These are phyloP conservation scores for Trachurus trachurus DNA, from an alignment of 2,797 vertebrate genomes.

Conservation along the genomic window DNA sequence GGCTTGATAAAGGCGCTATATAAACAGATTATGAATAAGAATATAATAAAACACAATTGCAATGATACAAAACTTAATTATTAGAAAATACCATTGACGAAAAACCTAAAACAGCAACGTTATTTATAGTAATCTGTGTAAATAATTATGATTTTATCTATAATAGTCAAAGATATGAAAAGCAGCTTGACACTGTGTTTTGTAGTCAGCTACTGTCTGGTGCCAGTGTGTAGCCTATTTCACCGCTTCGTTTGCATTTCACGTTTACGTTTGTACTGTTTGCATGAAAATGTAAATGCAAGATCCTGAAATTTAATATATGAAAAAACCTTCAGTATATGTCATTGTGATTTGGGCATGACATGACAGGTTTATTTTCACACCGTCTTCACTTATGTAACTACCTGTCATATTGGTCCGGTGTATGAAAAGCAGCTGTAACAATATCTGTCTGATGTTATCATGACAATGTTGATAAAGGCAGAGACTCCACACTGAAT, in stretches of 20 bases:
- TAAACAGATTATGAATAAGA: background rate
- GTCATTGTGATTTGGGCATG: background rate
- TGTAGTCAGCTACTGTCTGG: too few species aligned
- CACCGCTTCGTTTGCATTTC: background rate
- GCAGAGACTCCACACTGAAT: slow-evolving; percentile 16
- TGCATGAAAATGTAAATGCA: background rate
- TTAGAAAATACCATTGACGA: background rate
- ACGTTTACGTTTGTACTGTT: slow-evolving; percentile 10
- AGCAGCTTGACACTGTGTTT: background rate
- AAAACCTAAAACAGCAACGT: background rate
- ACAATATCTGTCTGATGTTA: slow-evolving; percentile 12
- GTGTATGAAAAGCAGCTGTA: slow-evolving; percentile 22
- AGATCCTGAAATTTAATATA: background rate
- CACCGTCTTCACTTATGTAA: background rate
- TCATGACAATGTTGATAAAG: slow-evolving; percentile 5
- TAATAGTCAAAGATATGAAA: background rate
- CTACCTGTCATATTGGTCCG: background rate
- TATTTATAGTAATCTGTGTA: background rate
- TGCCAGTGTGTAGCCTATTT: background rate
- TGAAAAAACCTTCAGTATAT: background rate
- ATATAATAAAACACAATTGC: background rate
- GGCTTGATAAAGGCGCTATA: too few species aligned
- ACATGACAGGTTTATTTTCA: background rate
- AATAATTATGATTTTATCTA: background rate
- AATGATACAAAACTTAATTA: background rate